Percentiles rank a stretch among this genome's conserved stretches.
Conservation (phyloP, 2,797 vertebrate species). For the Podargus strigoides region DNA sequence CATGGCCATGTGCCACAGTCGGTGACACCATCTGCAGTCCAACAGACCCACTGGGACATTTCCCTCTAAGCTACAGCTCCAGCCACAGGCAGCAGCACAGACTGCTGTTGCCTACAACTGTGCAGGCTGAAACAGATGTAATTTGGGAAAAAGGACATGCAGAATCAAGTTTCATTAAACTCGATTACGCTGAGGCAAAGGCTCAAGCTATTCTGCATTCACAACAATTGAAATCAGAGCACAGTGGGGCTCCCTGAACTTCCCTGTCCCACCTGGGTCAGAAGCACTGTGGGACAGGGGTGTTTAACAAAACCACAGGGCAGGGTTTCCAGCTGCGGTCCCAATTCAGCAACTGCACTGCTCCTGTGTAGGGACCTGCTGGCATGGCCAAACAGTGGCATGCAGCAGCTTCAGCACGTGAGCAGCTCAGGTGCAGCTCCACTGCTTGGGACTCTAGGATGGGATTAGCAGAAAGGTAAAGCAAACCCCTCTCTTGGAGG, state of each 20-base stretch:
- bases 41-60: neutral
- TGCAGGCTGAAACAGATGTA: neutral
- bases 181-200: neutral
- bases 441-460: neutral
- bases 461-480: neutral
- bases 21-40: neutral
- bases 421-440: neutral
- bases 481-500: neutral
- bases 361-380: neutral
- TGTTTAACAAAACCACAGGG: neutral
- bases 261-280: neutral
- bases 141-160: neutral
- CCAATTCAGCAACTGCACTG: neutral
- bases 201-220: neutral
- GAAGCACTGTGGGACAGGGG: neutral
- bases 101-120: neutral
- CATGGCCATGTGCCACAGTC: rapidly evolving
- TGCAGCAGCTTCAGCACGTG: rapidly evolving
- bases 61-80: neutral
- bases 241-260: neutral
- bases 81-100: neutral
- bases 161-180: neutral
- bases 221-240: neutral
- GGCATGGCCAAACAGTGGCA: rapidly evolving
- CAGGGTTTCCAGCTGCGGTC: neutral